A percentile compares a stretch with the other conserved stretches of the same genome.
Evolutionary conservation across 2,888 invertebrate species (phyloP).

Genomic region (Andrena flavipes): DNA sequence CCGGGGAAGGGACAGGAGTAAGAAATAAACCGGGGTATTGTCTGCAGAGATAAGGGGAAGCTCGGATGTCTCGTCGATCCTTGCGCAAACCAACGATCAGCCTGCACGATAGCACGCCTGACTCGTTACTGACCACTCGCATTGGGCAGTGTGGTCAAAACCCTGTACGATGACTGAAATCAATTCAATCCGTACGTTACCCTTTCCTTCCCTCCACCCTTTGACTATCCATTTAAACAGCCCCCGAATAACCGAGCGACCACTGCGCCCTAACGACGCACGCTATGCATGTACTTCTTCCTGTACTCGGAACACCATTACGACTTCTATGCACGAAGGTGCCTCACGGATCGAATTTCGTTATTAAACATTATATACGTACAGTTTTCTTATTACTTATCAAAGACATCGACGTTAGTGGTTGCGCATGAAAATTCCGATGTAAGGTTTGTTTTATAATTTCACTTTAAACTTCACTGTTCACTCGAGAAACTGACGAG

Average conservation of each 20-base stretch:
- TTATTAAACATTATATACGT: no score
- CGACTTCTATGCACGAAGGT: not conserved
- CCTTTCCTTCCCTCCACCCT: slow-evolving; percentile 50
- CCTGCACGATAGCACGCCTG: slow-evolving; percentile 49
- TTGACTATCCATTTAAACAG: slow-evolving; percentile 49
- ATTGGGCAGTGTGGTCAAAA: slow-evolving; percentile 51
- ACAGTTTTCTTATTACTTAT: no score
- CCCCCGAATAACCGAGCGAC: slow-evolving; percentile 17
- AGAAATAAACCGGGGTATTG: not conserved
- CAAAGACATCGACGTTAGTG: no score
- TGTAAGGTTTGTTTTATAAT: no score
- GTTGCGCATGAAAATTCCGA: no score
- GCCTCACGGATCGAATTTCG: not conserved
- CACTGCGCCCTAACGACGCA: slow-evolving; percentile 2
- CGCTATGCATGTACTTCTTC: not conserved
- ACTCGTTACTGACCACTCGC: slow-evolving; percentile 53
- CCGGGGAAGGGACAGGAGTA: no score
- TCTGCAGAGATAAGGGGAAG: not conserved
- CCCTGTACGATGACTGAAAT: slow-evolving; percentile 64
- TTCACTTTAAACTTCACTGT: no score
- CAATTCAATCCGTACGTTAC: slow-evolving; percentile 73
- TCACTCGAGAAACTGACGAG: no score
- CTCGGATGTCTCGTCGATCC: slow-evolving; percentile 32
- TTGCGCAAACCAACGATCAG: slow-evolving; percentile 13
- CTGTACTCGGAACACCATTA: not conserved